phyloP scores from a whole-genome alignment of 2,113 vertebrate genomes.

The Sisor rabdophorus region DNA sequence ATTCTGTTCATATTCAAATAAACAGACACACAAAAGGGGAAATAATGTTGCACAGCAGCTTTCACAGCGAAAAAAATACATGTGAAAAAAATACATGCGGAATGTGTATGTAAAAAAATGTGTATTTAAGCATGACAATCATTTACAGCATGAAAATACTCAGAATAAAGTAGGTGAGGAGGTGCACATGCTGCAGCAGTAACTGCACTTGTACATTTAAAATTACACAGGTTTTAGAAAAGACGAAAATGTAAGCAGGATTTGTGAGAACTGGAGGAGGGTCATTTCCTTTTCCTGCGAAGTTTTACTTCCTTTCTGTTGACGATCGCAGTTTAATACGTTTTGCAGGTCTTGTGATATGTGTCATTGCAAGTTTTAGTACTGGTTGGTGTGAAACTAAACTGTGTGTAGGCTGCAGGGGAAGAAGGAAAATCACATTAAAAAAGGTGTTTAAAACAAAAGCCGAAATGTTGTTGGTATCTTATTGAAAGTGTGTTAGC shows the following conservation, averaged over 20 bases:
- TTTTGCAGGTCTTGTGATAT: too few relatives aligned
- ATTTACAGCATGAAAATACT: too few relatives aligned
- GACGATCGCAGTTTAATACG: neutral
- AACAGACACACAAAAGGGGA: too few relatives aligned
- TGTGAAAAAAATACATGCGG: neutral
- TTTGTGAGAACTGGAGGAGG: neutral
- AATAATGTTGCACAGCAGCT: neutral
- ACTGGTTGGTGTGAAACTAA: neutral
- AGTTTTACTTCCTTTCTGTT: neutral
- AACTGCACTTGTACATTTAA: neutral
- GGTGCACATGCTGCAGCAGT: neutral
- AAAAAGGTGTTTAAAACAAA: too few relatives aligned
- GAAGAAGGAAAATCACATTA: too few relatives aligned
- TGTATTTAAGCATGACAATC: constrained; percentile 1
- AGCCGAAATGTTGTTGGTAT: too few relatives aligned
- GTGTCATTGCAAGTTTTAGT: neutral
- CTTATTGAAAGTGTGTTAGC: too few relatives aligned
- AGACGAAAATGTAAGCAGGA: too few relatives aligned
- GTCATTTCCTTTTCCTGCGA: neutral
- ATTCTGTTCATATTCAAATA: too few relatives aligned
- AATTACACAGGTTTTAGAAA: neutral
- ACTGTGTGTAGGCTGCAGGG: too few relatives aligned
- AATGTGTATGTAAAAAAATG: neutral
- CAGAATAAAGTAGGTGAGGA: neutral
- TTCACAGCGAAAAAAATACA: neutral